Conservation (phyloP, 2,797 vertebrate species). For the Neosalanx taihuensis region DNA sequence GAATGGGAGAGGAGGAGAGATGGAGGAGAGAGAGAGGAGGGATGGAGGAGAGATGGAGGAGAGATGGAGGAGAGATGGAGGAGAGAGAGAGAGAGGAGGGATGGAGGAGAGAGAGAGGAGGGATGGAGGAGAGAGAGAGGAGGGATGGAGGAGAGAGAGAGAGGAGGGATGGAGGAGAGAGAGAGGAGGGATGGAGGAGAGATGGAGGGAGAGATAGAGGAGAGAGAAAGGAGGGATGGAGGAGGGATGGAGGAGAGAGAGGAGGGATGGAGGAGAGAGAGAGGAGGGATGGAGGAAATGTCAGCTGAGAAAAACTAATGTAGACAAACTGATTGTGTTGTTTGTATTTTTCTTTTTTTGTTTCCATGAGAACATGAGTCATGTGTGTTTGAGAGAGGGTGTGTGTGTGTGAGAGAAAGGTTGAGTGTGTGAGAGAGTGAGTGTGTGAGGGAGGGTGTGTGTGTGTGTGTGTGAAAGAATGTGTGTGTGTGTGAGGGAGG, state of each 20-base stretch:
- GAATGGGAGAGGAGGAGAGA: too few relatives aligned
- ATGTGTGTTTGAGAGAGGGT: too few relatives aligned
- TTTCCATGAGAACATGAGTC: neutral
- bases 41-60: too few relatives aligned
- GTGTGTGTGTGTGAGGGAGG: neutral
- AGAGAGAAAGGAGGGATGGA: neutral
- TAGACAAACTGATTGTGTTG: constrained; percentile 68
- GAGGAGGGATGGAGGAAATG: neutral
- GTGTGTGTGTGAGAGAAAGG: too few relatives aligned
- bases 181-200: neutral
- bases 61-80: neutral
- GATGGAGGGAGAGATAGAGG: constrained; percentile 8
- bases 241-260: constrained; percentile 12
- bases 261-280: constrained; percentile 46
- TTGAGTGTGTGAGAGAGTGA: too few relatives aligned
- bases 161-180: neutral
- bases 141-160: too few relatives aligned
- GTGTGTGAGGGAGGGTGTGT: too few relatives aligned
- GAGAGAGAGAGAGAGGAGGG: too few relatives aligned
- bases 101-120: too few relatives aligned
- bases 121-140: too few relatives aligned
- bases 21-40: neutral
- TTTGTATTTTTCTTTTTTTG: constrained; percentile 39
- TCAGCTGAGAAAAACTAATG: constrained; percentile 62
- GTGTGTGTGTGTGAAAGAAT: constrained; percentile 6